A percentile compares a stretch with the other conserved stretches of the same genome.
These are phyloP conservation scores for Liopterus haemorrhoidalis DNA, from an alignment of 2,888 invertebrate genomes.

Conservation along the genomic window DNA sequence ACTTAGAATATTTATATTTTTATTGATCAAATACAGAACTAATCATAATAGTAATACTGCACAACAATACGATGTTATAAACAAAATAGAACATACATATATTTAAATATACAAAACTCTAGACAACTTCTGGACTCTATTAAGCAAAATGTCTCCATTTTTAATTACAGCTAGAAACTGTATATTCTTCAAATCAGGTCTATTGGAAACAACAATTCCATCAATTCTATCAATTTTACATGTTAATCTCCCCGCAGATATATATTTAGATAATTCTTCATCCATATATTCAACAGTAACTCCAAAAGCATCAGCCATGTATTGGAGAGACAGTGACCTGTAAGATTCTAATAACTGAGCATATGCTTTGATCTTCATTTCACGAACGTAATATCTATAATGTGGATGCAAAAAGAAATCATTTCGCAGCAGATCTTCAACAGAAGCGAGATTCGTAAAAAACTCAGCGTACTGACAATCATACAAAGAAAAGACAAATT, in stretches of 20 bases:
- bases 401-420: constrained; percentile 62
- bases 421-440: constrained; percentile 50
- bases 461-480: constrained; percentile 65
- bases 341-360: constrained; percentile 66
- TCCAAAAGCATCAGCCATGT: constrained; percentile 66
- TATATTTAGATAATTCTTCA: constrained; percentile 50
- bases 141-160: constrained; percentile 65
- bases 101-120: constrained; percentile 62
- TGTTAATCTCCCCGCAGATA: constrained; percentile 60
- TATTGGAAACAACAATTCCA: constrained; percentile 55
- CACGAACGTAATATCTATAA: constrained; percentile 62
- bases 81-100: constrained; percentile 5
- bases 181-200: constrained; percentile 35
- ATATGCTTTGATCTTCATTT: constrained; percentile 67
- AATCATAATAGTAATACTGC: too few relatives aligned
- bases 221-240: constrained; percentile 68
- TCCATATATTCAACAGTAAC: constrained; percentile 63
- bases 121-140: constrained; percentile 65
- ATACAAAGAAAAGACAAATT: constrained; percentile 57
- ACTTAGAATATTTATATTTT: too few relatives aligned
- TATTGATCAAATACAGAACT: too few relatives aligned
- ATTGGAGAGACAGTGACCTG: constrained; percentile 57
- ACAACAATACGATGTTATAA: too few relatives aligned
- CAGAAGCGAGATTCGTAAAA: constrained; percentile 48
- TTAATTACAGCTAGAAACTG: constrained; percentile 62